A percentile compares a stretch with the other conserved stretches of the same genome.
Conservation (phyloP, 2,888 invertebrate genomes). For the Maniola hyperantus region DNA sequence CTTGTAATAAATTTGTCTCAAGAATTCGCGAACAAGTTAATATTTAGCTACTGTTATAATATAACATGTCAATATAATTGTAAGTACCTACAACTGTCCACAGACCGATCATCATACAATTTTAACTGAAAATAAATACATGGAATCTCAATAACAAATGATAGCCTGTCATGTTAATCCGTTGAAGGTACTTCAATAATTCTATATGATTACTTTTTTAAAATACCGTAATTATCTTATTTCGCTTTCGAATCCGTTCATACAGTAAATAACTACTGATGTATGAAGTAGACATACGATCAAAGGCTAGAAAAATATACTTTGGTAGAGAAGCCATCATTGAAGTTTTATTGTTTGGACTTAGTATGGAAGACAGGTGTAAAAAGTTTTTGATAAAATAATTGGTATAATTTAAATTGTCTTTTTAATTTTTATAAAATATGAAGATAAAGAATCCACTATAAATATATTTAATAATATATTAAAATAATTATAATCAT, state of each 20-base stretch:
- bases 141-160: slow-evolving; percentile 19
- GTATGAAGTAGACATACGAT: slow-evolving; percentile 17
- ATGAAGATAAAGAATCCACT: too few relatives aligned
- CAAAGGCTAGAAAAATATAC: neutral
- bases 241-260: slow-evolving; percentile 32
- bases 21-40: neutral
- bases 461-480: too few relatives aligned
- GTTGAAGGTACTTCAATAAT: slow-evolving; percentile 26
- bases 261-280: slow-evolving; percentile 11
- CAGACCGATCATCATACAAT: neutral
- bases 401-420: too few relatives aligned
- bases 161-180: slow-evolving; percentile 22
- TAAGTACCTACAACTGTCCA: neutral
- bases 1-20: neutral
- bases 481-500: too few relatives aligned
- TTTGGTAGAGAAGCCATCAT: neutral
- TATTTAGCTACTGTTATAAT: neutral
- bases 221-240: slow-evolving; percentile 28
- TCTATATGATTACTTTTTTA: slow-evolving; percentile 28
- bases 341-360: too few relatives aligned
- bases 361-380: too few relatives aligned
- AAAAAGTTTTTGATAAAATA: too few relatives aligned
- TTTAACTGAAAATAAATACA: slow-evolving; percentile 3
- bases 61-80: neutral
- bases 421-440: too few relatives aligned